These are phyloP conservation scores for Ariopsis seemanni DNA, from an alignment of 2,113 vertebrate species.

Conservation along the genomic window DNA sequence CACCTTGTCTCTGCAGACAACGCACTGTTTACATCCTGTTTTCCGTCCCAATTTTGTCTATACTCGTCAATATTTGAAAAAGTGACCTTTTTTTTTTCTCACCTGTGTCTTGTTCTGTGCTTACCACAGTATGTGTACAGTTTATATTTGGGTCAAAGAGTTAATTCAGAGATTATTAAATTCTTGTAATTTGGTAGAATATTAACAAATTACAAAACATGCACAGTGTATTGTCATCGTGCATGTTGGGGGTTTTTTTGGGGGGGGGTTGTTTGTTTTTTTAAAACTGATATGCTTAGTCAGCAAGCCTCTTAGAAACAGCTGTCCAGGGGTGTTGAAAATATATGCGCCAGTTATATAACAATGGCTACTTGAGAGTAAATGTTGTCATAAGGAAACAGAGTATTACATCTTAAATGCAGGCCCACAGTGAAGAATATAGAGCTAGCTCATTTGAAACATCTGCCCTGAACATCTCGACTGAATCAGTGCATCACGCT, in stretches of 20 bases:
- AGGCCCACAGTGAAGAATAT: slow-evolving; percentile 12
- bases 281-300: not conserved
- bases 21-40: not conserved
- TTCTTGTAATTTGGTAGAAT: not conserved
- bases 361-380: not conserved
- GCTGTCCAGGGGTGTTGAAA: not conserved
- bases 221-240: not conserved
- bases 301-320: not conserved
- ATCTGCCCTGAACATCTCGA: slow-evolving; percentile 43
- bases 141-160: not conserved
- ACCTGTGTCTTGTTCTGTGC: not conserved
- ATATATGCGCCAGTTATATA: not conserved
- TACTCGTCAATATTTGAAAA: not conserved
- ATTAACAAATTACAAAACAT: not conserved
- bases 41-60: not conserved
- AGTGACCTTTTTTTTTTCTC: not conserved
- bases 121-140: not conserved
- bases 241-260: not conserved
- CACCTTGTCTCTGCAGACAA: not conserved
- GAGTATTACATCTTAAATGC: not conserved
- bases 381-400: slow-evolving; percentile 7
- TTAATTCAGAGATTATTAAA: not conserved
- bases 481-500: slow-evolving; percentile 40
- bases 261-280: not conserved
- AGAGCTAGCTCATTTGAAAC: slow-evolving; percentile 38